phyloP scores from a whole-genome alignment of 2,113 vertebrate genomes.

The Menidia beryllina region DNA sequence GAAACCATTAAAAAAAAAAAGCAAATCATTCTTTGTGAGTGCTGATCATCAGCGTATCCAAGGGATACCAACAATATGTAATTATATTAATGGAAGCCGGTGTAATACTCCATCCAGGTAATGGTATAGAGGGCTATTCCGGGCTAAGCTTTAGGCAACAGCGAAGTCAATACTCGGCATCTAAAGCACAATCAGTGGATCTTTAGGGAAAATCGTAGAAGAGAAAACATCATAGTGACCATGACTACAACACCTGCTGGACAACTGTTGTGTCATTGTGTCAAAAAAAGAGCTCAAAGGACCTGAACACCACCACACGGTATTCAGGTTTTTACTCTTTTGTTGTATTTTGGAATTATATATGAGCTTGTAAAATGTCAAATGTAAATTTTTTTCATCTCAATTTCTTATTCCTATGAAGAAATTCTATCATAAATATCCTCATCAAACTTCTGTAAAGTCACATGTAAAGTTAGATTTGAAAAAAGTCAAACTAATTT shows the following conservation, averaged over 20 bases:
- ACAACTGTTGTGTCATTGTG: conserved; percentile 28
- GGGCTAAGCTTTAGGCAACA: conserved; percentile 22
- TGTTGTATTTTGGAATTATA: not conserved
- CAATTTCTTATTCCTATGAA: too few species aligned
- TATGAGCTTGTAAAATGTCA: too few species aligned
- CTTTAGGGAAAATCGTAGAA: conserved; percentile 18
- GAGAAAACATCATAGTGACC: conserved; percentile 31
- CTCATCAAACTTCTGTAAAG: not conserved
- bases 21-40: conserved; percentile 24
- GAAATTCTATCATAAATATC: not conserved
- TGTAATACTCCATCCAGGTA: conserved; percentile 42
- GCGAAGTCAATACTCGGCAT: conserved; percentile 26
- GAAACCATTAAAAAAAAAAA: conserved; percentile 29
- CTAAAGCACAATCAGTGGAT: conserved; percentile 13
- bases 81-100: conserved; percentile 56
- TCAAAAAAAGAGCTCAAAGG: conserved; percentile 16
- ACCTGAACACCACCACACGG: conserved; percentile 3
- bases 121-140: conserved; percentile 41
- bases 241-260: conserved; percentile 33
- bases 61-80: conserved; percentile 46
- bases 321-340: conserved; percentile 7
- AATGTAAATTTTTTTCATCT: too few species aligned
- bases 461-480: not conserved
- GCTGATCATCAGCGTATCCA: conserved; percentile 41
- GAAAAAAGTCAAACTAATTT: not conserved